Evolutionary conservation across 2,113 vertebrate genomes (phyloP).

Genomic region (cattle (Bos taurus)): ARS-UCD2.0 NC_037330.1:71764501-71765000

Average conservation of each 20-base stretch:
- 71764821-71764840: neutral
- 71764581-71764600: neutral
- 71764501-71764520: neutral
- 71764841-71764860: neutral
- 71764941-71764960: neutral
- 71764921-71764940: neutral
- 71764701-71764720: neutral
- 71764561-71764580: neutral
- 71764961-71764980: neutral
- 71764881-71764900: neutral
- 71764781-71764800: neutral
- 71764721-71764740: neutral
- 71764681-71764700: neutral
- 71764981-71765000: neutral
- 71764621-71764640: neutral
- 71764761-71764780: neutral
- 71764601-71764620: neutral
- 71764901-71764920: neutral
- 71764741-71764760: neutral
- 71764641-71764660: neutral
- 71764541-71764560: neutral
- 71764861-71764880: neutral
- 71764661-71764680: neutral
- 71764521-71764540: neutral
- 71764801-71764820: neutral